Percentiles rank a stretch among this genome's conserved stretches.
Conservation (phyloP, 1,140 invertebrate genomes). For the Andrena cerasifolii region DNA sequence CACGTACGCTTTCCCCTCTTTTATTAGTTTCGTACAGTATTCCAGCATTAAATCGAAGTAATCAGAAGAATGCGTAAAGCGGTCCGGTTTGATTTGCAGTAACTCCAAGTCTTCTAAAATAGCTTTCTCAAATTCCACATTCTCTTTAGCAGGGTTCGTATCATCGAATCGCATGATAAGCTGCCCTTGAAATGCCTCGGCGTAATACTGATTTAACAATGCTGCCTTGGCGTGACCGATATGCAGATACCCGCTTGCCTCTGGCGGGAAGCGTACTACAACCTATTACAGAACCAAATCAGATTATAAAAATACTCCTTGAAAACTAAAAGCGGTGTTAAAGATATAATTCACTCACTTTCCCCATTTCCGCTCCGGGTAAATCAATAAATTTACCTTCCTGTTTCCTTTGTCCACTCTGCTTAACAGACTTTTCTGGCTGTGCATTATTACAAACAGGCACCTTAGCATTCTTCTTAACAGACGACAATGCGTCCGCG, state of each 20-base stretch:
- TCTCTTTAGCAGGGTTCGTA: constrained; percentile 99
- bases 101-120: constrained; percentile 97
- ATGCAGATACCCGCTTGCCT: constrained; percentile 96
- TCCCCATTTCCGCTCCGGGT: constrained; percentile 97
- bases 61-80: constrained; percentile 97
- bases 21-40: constrained; percentile 94
- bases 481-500: constrained; percentile 64
- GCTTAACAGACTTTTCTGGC: constrained; percentile 61
- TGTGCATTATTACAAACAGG: constrained; percentile 47
- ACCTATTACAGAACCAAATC: constrained; percentile 77
- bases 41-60: constrained; percentile 96
- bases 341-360: constrained; percentile 85
- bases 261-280: constrained; percentile 97
- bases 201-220: constrained; percentile 98
- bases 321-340: constrained; percentile 19
- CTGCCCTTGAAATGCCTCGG: constrained; percentile 95
- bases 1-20: constrained; percentile 95
- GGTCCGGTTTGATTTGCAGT: constrained; percentile 95
- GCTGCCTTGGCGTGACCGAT: constrained; percentile 99
- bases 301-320: constrained; percentile 18
- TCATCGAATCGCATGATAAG: constrained; percentile 99
- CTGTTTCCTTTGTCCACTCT: constrained; percentile 81
- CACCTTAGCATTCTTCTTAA: constrained; percentile 72
- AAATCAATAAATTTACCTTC: constrained; percentile 99
- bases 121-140: constrained; percentile 98